Evolutionary conservation across 2,113 vertebrate genomes (phyloP), one percentile per base, ranked within the genome.

Genomic region (Xyrauchen texanus): DNA sequence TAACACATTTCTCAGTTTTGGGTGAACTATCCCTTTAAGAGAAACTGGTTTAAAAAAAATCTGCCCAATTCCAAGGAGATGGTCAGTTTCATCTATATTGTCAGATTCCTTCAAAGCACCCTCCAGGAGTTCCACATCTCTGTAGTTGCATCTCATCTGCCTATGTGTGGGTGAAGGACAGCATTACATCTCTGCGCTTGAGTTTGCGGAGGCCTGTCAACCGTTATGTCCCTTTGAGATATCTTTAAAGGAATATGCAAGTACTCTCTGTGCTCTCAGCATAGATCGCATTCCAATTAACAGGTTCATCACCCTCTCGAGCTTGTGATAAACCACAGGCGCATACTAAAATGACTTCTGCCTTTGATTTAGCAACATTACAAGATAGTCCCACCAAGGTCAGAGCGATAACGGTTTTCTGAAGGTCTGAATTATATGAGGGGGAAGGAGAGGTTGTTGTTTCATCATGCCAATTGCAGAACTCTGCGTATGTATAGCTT

Each of bases 401-500:
- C 81, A 63, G 74, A 85, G 57, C 21, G 21, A 76, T 62, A 4
- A 88, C 72, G 72, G 60, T 83, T n/a, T 58, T 80, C 82, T 84
- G 82, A 88, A 87, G 85, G 71, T 81, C 85, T 82, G 81, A 88
- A 86, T 86, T 88, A 78, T 62, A 4, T 0, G 15, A 52, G 49
- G 21, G 10, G 16, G 12, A 82, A 85, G 78, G 86, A 88, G 84
- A 82, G 83, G 87, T 89, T 88, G 86, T 79, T 89, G 82, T 81
- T 80, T 79, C 81, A 76, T 34, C 3, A 34, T 86, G 81, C 66
- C 79, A 76, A 88, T 85, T 85, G 81, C 82, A 91, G 86, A 85
- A 88, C 88, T 93, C 21, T 34, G 21, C 21, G 93, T 93, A 95
- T 94, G 83, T 84, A 79, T 77, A 86, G 90, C 85, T 95, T 97